phyloP scores from a whole-genome alignment of 1,140 invertebrate species.

The Sinella curviseta region DNA sequence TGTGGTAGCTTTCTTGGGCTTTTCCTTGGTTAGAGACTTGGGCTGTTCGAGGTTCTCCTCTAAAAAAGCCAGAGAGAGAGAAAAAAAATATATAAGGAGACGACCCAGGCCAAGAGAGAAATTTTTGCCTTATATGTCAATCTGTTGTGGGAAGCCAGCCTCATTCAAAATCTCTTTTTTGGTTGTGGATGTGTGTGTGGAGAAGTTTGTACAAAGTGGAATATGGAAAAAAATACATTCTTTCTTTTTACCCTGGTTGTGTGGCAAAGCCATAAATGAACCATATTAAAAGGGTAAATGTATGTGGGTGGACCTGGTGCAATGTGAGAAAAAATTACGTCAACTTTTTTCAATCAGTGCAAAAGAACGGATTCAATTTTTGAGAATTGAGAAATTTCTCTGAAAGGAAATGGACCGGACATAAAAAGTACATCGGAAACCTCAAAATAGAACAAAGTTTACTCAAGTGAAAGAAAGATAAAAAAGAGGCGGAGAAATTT shows the following conservation, averaged over 20 bases:
- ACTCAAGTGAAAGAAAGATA: background rate
- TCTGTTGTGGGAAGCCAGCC: background rate
- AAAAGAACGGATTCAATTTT: too few species aligned
- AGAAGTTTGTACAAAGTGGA: background rate
- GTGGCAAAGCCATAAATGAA: too few species aligned
- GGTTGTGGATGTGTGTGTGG: slow-evolving; percentile 4
- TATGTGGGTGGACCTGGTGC: background rate
- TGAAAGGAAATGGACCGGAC: background rate
- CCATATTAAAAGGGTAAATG: too few species aligned
- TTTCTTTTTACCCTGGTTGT: too few species aligned
- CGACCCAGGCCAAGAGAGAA: background rate
- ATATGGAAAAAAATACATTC: background rate
- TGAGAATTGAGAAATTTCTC: too few species aligned
- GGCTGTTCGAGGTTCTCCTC: slow-evolving; percentile 5
- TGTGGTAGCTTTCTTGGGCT: slow-evolving; percentile 26
- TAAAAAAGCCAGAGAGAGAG: background rate
- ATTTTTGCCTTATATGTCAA: slow-evolving; percentile 19
- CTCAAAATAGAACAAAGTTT: slow-evolving; percentile 4
- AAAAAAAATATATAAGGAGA: background rate
- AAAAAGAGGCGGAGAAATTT: too few species aligned
- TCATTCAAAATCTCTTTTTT: slow-evolving; percentile 24
- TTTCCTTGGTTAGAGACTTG: slow-evolving; percentile 19
- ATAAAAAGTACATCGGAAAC: background rate
- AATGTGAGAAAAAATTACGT: slow-evolving; percentile 2
- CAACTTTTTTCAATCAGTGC: background rate